These are phyloP conservation scores for Odiellus spinosus DNA, from an alignment of 2,888 invertebrate species.

Conservation along the genomic window DNA sequence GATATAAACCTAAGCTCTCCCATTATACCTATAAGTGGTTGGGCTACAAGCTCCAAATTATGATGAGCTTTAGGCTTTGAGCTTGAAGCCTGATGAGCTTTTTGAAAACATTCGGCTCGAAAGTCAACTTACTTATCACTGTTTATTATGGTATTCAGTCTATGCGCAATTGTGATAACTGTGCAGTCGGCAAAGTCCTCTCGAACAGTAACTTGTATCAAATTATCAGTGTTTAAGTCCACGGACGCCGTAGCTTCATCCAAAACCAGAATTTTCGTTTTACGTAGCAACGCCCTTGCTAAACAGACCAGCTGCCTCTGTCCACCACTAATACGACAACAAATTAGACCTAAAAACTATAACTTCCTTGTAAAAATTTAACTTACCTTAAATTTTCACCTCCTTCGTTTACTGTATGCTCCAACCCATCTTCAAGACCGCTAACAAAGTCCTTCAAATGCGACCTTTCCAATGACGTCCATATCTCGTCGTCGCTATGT, in stretches of 20 bases:
- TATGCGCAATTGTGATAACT: conserved; percentile 1
- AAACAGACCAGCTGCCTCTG: conserved; percentile 35
- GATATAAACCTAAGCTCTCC: too few species aligned
- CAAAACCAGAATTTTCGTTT: conserved; percentile 29
- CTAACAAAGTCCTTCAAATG: conserved; percentile 34
- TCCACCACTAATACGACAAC: conserved; percentile 26
- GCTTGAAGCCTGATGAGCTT: too few species aligned
- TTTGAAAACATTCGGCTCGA: too few species aligned
- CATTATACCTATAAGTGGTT: too few species aligned
- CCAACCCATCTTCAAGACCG: conserved; percentile 25
- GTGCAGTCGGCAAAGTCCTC: neutral
- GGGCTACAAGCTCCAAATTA: too few species aligned
- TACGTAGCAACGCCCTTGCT: conserved; percentile 31
- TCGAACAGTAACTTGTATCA: neutral
- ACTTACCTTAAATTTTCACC: conserved; percentile 29
- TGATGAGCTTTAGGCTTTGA: too few species aligned
- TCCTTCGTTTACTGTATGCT: conserved; percentile 34
- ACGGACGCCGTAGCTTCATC: neutral
- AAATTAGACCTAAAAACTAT: too few species aligned
- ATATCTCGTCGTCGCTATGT: conserved; percentile 36
- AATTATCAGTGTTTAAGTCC: neutral
- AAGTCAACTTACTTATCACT: neutral
- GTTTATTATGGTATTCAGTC: neutral
- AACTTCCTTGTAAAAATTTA: too few species aligned
- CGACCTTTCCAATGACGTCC: conserved; percentile 38